Evolutionary conservation across 2,888 invertebrate species (phyloP).

Genomic region (Cheiracanthium punctorium): DNA sequence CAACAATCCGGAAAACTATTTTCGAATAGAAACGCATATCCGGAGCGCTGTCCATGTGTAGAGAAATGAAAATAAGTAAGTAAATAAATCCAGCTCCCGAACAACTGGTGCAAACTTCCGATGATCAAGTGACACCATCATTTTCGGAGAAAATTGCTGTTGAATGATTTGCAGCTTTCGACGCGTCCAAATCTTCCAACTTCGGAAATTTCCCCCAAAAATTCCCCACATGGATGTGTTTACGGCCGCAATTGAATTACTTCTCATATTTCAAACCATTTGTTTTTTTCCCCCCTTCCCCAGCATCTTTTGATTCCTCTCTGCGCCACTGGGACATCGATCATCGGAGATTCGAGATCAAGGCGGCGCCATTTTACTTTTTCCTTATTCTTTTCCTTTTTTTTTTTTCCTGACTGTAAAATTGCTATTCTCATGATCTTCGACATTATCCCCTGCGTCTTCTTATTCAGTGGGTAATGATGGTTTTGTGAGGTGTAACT

Average conservation of each 20-base stretch:
- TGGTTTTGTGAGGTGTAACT: too few relatives aligned
- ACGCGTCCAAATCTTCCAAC: neutral
- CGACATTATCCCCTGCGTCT: too few relatives aligned
- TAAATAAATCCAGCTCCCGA: too few relatives aligned
- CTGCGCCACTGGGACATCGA: neutral
- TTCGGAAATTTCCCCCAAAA: neutral
- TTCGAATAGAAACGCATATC: too few relatives aligned
- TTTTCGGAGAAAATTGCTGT: neutral
- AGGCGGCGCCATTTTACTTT: too few relatives aligned
- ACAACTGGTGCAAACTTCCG: neutral
- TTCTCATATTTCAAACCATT: slow-evolving; percentile 10
- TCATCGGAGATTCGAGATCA: neutral
- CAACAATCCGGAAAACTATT: too few relatives aligned
- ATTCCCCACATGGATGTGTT: neutral
- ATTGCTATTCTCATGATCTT: too few relatives aligned
- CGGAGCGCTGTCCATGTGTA: too few relatives aligned
- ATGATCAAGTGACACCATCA: neutral
- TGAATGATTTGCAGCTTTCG: neutral
- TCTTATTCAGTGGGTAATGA: too few relatives aligned
- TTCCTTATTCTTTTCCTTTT: too few relatives aligned
- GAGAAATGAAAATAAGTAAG: too few relatives aligned
- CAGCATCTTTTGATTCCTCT: neutral
- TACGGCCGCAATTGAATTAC: slow-evolving; percentile 2
- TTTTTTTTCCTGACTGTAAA: too few relatives aligned
- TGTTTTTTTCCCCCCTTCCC: neutral